These are phyloP conservation scores for Oryctes rhinoceros DNA, from an alignment of 1,140 invertebrate genomes.

Conservation along the genomic window DNA sequence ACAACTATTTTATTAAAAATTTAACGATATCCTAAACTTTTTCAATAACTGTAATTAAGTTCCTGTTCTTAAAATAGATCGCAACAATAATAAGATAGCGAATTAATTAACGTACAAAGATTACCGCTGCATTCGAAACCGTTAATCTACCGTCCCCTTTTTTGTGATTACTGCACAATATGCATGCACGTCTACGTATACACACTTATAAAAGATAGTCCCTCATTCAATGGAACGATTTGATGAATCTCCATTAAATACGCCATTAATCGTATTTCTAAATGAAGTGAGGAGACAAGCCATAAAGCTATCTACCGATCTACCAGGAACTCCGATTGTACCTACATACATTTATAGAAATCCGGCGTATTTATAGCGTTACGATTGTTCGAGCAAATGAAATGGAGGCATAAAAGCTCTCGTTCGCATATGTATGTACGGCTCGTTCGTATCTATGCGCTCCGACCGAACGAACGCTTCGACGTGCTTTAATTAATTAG, in stretches of 20 bases:
- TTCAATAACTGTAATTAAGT: background rate
- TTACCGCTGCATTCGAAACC: no score
- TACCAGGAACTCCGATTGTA: conserved; percentile 21
- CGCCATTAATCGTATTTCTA: background rate
- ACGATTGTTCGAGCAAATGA: background rate
- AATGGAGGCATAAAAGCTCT: conserved; percentile 12
- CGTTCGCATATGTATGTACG: conserved; percentile 12
- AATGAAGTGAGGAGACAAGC: background rate
- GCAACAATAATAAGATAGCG: no score
- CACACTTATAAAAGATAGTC: background rate
- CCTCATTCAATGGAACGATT: background rate
- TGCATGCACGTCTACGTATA: background rate
- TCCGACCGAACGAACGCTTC: background rate
- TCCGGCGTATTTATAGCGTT: background rate
- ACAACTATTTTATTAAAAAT: background rate
- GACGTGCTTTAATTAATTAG: conserved; percentile 27
- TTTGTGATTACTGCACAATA: background rate
- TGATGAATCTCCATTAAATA: background rate
- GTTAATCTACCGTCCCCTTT: no score
- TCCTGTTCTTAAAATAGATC: no score
- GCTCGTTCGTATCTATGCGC: background rate
- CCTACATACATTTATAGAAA: conserved; percentile 1
- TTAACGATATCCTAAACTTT: background rate
- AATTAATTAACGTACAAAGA: no score
- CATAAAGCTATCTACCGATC: conserved; percentile 4